Evolutionary conservation across 1,140 invertebrate species (phyloP).

Genomic region (Leptopilina boulardi): DNA sequence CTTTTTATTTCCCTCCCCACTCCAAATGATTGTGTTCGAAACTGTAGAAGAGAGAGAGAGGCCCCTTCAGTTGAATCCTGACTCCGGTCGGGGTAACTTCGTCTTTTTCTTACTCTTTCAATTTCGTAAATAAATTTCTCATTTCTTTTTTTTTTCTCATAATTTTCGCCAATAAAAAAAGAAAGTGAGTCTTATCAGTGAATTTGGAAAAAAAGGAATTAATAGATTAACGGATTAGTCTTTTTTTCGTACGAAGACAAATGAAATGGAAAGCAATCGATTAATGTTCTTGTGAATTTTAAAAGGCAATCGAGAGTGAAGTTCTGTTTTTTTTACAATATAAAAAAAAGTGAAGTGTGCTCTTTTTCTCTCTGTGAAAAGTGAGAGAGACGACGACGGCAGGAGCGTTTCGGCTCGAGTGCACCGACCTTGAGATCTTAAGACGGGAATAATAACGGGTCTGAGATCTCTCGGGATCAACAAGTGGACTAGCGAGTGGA

Average conservation of each 20-base stretch:
- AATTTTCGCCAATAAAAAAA: not conserved
- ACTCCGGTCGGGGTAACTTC: constrained; percentile 70
- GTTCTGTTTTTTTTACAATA: not conserved
- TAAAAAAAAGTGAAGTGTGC: constrained; percentile 15
- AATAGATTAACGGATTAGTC: too few species aligned
- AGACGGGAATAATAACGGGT: constrained; percentile 32
- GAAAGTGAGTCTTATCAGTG: too few species aligned
- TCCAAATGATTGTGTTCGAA: too few species aligned
- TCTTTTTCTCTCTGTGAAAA: too few species aligned
- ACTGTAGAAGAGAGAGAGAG: too few species aligned
- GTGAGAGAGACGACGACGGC: not conserved
- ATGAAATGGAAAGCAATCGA: too few species aligned
- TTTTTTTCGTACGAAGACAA: too few species aligned
- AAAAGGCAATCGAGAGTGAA: too few species aligned
- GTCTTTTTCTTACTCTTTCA: constrained; percentile 14
- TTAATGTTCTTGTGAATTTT: too few species aligned
- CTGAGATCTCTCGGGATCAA: constrained; percentile 31
- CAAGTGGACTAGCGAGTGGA: constrained; percentile 25
- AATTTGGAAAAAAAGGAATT: too few species aligned
- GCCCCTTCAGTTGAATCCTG: constrained; percentile 69
- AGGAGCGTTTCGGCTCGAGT: constrained; percentile 24
- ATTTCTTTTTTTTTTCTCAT: not conserved
- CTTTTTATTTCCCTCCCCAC: constrained; percentile 69
- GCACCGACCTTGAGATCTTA: constrained; percentile 32
- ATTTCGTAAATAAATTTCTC: not conserved